Conservation (phyloP, 2,797 vertebrate genomes). For the Apodemus agrarius region DNA sequence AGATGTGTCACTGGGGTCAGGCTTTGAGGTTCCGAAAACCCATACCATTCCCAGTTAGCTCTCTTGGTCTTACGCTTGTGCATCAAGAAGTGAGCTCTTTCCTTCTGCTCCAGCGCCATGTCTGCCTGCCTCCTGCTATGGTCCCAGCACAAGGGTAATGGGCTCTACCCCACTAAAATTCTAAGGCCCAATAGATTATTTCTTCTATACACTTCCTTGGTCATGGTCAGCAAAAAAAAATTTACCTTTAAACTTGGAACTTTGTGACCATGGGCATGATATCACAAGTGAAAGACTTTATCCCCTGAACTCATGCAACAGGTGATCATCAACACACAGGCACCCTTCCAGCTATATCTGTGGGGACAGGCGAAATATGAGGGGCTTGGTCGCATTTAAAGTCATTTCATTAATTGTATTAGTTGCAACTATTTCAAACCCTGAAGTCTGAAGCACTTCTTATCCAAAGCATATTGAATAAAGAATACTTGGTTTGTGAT, state of each 20-base stretch:
- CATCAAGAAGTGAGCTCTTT: neutral
- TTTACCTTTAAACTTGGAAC: neutral
- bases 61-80: neutral
- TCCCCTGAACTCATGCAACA: neutral
- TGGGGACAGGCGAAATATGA: neutral
- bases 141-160: no score
- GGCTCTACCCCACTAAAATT: neutral
- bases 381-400: neutral
- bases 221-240: neutral
- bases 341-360: neutral
- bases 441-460: neutral
- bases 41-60: neutral
- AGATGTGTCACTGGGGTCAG: neutral
- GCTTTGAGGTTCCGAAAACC: neutral
- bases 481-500: neutral
- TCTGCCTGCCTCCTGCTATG: neutral
- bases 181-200: neutral
- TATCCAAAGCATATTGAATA: neutral
- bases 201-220: neutral
- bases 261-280: neutral
- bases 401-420: no score
- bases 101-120: neutral
- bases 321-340: neutral
- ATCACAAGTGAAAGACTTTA: neutral
- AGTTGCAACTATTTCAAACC: neutral